phyloP scores from a whole-genome alignment of 2,113 vertebrate genomes.

The Misgurnus mizolepis region DNA sequence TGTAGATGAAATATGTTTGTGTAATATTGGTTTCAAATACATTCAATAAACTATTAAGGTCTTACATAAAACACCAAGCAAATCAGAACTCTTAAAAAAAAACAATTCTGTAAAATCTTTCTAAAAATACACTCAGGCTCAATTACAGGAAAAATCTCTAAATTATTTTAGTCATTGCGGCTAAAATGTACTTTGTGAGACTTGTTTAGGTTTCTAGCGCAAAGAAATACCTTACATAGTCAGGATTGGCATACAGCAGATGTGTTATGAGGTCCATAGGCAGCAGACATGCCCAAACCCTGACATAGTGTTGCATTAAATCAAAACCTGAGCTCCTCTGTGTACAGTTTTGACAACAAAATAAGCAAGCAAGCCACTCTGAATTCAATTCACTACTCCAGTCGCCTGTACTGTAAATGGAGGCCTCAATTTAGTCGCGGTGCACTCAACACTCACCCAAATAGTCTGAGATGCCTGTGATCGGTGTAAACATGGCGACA shows the following conservation, averaged over 20 bases:
- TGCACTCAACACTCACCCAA: conserved; percentile 11
- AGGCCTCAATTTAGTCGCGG: conserved; percentile 2
- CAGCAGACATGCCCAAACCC: too few relatives aligned
- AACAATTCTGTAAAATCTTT: neutral
- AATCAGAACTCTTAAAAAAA: too few relatives aligned
- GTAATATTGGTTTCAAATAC: too few relatives aligned
- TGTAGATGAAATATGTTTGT: too few relatives aligned
- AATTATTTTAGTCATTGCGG: conserved; percentile 16
- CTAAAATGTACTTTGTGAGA: conserved; percentile 12
- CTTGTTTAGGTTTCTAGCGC: neutral
- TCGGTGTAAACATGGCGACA: conserved; percentile 23
- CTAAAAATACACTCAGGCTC: conserved; percentile 8
- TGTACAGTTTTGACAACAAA: neutral
- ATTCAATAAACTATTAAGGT: neutral
- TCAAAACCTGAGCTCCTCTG: too few relatives aligned
- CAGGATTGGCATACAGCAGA: neutral
- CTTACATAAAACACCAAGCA: neutral
- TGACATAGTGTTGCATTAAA: too few relatives aligned
- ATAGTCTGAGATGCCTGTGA: conserved; percentile 19
- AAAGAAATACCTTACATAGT: neutral
- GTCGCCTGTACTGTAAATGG: neutral
- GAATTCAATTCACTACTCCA: neutral
- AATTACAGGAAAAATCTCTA: neutral
- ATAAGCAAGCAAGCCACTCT: neutral
- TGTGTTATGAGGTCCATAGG: neutral